Evolutionary conservation across 2,113 vertebrate species (phyloP).

Genomic region (Brevimyrus niger): DNA sequence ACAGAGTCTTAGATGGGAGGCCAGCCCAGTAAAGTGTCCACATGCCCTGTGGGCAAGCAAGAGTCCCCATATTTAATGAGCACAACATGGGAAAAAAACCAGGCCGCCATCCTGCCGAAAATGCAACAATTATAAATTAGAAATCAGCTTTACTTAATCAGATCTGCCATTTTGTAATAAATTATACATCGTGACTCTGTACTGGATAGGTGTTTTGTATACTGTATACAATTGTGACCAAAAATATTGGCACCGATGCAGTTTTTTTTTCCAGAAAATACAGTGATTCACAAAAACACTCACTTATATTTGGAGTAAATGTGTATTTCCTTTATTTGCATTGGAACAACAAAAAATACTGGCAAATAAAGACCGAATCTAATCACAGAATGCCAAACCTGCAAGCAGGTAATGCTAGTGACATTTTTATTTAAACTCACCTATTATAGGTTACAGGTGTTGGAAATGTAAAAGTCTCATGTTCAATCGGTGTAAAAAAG

Average conservation of each 20-base stretch:
- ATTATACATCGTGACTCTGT: neutral
- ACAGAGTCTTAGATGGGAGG: neutral
- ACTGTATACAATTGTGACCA: neutral
- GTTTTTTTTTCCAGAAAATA: neutral
- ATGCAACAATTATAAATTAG: neutral
- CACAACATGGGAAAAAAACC: neutral
- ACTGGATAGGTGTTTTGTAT: neutral
- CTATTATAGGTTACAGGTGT: neutral
- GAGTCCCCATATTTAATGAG: neutral
- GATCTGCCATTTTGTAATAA: neutral
- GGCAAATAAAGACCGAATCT: neutral
- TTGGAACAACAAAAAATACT: neutral
- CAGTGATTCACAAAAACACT: neutral
- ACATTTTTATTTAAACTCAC: neutral
- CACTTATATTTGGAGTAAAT: neutral
- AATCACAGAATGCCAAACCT: neutral
- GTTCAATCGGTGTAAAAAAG: neutral
- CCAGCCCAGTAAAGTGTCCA: neutral
- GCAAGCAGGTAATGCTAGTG: neutral
- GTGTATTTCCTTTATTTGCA: neutral
- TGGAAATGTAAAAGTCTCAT: neutral
- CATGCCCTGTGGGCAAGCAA: neutral
- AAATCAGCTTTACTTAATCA: neutral
- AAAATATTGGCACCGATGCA: neutral
- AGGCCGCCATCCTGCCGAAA: neutral